A percentile compares a stretch with the other conserved stretches of the same genome.
Conservation (phyloP, 2,113 vertebrate genomes). For the Hippopotamus amphibius region DNA sequence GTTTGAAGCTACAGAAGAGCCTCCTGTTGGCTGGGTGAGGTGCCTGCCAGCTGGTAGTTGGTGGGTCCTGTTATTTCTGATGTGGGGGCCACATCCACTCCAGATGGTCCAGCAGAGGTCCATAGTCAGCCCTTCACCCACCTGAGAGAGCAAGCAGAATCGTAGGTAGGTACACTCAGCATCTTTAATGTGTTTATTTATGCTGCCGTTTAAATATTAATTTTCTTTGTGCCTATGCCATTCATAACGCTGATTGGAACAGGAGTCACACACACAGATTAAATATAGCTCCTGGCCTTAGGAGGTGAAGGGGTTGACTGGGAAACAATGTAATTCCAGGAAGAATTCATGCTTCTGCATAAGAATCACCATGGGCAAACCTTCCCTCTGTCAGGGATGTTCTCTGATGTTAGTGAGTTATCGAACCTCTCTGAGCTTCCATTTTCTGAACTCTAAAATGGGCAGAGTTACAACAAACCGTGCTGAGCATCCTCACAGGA, state of each 20-base stretch:
- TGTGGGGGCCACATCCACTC: background rate
- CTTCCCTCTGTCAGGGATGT: too few relatives aligned
- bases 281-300: background rate
- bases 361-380: background rate
- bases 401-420: background rate
- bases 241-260: background rate
- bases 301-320: background rate
- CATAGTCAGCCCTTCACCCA: fast-evolving
- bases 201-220: background rate
- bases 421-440: background rate
- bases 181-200: background rate
- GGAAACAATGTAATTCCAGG: fast-evolving
- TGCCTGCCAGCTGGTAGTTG: fast-evolving
- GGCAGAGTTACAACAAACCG: background rate
- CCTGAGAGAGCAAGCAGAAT: background rate
- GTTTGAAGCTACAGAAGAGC: background rate
- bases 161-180: background rate
- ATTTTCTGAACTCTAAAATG: background rate
- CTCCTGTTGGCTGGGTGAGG: fast-evolving
- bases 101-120: too few relatives aligned
- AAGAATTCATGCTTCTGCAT: background rate
- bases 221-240: background rate
- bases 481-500: too few relatives aligned
- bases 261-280: background rate
- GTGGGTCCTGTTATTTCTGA: background rate